Percentiles rank a stretch among this genome's conserved stretches.
These are phyloP conservation scores for Ameiurus melas DNA, from an alignment of 2,113 vertebrate genomes.

Conservation along the genomic window DNA sequence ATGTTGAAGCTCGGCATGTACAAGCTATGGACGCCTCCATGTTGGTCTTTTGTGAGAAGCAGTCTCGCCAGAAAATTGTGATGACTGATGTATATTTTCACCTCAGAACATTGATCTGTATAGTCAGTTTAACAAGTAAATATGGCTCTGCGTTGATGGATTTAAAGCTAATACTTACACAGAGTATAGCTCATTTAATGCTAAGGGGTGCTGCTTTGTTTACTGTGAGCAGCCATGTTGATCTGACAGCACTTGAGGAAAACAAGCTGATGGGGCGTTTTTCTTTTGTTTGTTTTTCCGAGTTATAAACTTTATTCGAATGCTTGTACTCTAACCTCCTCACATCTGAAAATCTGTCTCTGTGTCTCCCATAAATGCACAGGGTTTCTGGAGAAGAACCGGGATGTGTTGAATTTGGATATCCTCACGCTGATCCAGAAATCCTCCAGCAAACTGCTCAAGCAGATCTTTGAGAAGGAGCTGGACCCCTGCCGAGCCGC, in stretches of 20 bases:
- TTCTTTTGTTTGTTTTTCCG: background rate
- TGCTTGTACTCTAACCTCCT: background rate
- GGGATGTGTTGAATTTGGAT: slow-evolving; percentile 83
- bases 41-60: no score
- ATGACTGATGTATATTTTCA: no score
- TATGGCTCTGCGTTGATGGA: background rate
- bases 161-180: no score
- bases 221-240: no score
- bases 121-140: background rate
- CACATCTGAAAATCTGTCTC: no score
- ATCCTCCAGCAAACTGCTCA: slow-evolving; percentile 85
- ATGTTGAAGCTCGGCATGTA: no score
- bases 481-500: slow-evolving; percentile 62
- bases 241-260: background rate
- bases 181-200: no score
- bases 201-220: no score
- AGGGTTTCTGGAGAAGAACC: slow-evolving; percentile 97
- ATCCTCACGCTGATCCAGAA: slow-evolving; percentile 79
- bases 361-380: background rate
- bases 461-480: slow-evolving; percentile 77
- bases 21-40: no score
- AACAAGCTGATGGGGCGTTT: background rate
- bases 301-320: background rate
- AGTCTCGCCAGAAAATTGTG: no score
- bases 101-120: no score